Evolutionary conservation across 2,113 vertebrate genomes (phyloP), one percentile per base, ranked within the genome.

Genomic region (Siniperca chuatsi): DNA sequence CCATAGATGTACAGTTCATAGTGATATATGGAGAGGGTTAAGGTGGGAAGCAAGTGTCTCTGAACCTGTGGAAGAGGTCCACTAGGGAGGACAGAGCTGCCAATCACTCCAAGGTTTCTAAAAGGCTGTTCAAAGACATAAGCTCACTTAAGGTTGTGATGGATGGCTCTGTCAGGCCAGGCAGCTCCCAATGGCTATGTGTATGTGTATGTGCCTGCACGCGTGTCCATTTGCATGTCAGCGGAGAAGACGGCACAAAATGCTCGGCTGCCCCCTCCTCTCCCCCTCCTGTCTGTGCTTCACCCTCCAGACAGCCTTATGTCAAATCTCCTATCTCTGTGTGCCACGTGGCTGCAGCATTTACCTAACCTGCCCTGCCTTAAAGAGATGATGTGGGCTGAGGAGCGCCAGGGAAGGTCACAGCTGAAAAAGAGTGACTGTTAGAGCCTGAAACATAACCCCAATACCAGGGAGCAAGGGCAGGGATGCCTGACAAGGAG

Each of bases 271-370:
- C 75, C 23, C 67, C 52, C 58, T 16, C 35, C 20, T 16, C 69
- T 4, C 42, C 25, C 20, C 42, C 18, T 64, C 60, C 88, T 62
- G 74, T 89, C 85, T 83, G 66, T 40, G 78, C 68, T 90, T 87
- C 78, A 82, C 86, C 89, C 92, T 93, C 89, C 82, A 92, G 92
- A 91, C 91, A 87, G 88, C 87, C 82, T 90, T 84, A 74, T 86
- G 88, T 92, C 88, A 86, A 87, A 83, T 29, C 81, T 77, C 84
- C 68, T 79, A 80, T 81, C 66, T 77, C 62, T 62, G 65, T 23
- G 75, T 37, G 66, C 76, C 84, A 79, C 78, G 44, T 81, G 80
- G 87, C 71, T 64, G 77, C 81, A 82, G 78, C 80, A 37, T 86
- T 78, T 58, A 85, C 64, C 86, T 55, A 82, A 86, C 75, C 82